Evolutionary conservation across 1,140 invertebrate genomes (phyloP).

Genomic region (Paramacrobiotus metropolitanus): DNA sequence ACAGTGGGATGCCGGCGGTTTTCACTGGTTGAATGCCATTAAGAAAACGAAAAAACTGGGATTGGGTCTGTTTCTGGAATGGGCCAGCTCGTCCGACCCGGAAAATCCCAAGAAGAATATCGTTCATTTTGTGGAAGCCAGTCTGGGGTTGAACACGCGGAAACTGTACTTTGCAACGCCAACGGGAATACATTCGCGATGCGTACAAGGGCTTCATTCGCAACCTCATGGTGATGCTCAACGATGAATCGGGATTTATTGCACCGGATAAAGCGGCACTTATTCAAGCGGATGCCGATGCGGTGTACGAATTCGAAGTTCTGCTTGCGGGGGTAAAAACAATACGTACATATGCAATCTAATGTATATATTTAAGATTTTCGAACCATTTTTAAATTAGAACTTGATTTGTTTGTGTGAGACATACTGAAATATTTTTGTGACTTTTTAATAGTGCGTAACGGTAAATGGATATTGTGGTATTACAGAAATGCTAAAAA

Average conservation of each 20-base stretch:
- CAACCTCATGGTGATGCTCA: not conserved
- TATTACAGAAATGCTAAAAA: too few relatives aligned
- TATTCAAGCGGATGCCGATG: not conserved
- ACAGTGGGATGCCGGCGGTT: conserved; percentile 30
- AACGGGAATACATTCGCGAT: not conserved
- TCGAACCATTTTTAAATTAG: too few relatives aligned
- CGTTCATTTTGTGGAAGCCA: not conserved
- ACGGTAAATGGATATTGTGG: too few relatives aligned
- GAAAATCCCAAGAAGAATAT: not conserved
- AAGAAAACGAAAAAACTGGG: not conserved
- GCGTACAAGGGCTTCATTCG: not conserved
- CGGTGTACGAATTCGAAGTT: not conserved
- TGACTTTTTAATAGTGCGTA: too few relatives aligned
- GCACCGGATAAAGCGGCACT: not conserved
- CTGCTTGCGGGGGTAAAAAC: not conserved
- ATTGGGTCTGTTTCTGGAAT: not conserved
- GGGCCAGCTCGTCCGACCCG: not conserved
- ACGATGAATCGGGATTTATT: not conserved
- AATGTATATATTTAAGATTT: too few relatives aligned
- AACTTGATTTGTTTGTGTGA: not conserved
- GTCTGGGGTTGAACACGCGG: not conserved
- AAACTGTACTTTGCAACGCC: not conserved
- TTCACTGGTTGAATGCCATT: not conserved
- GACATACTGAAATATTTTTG: not conserved
- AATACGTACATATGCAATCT: too few relatives aligned